Evolutionary conservation across 2,113 vertebrate genomes (phyloP).

Genomic region (Nerophis ophidion): DNA sequence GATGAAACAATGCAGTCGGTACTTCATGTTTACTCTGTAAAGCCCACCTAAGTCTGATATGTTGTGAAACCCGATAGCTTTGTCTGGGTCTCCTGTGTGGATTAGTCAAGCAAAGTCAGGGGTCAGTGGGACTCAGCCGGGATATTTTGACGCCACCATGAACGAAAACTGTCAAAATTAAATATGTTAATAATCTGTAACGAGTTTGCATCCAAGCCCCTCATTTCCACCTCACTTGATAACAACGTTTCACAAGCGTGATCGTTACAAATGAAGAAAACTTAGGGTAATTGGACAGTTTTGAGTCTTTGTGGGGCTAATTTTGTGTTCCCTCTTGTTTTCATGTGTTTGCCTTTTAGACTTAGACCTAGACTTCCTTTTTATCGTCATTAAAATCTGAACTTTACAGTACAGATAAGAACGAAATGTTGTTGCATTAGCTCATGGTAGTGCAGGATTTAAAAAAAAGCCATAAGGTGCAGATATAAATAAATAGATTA

Average conservation of each 20-base stretch:
- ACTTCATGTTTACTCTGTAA: slow-evolving; percentile 28
- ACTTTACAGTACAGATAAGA: too few relatives aligned
- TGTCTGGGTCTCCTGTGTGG: slow-evolving; percentile 6
- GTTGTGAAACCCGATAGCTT: slow-evolving; percentile 16
- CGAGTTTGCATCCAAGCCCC: slow-evolving; percentile 23
- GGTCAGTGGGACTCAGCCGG: slow-evolving; percentile 13
- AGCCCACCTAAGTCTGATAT: slow-evolving; percentile 33
- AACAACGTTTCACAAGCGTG: slow-evolving; percentile 2
- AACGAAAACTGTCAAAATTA: neutral
- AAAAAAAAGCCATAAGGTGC: too few relatives aligned
- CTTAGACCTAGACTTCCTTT: too few relatives aligned
- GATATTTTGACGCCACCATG: slow-evolving; percentile 5
- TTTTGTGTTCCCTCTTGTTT: too few relatives aligned
- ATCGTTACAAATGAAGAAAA: neutral
- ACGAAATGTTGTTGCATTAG: too few relatives aligned
- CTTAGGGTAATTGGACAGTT: too few relatives aligned
- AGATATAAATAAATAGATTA: too few relatives aligned
- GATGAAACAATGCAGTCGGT: slow-evolving; percentile 12
- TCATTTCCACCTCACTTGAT: slow-evolving; percentile 34
- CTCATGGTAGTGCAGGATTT: too few relatives aligned
- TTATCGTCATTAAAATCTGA: too few relatives aligned
- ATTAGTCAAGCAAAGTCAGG: slow-evolving; percentile 34
- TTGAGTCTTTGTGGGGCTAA: fast-evolving
- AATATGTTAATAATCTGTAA: slow-evolving; percentile 8
- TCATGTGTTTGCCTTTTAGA: too few relatives aligned